Percentiles rank a stretch among this genome's conserved stretches.
Conservation (phyloP, 2,113 vertebrate genomes). For the Antennarius striatus region DNA sequence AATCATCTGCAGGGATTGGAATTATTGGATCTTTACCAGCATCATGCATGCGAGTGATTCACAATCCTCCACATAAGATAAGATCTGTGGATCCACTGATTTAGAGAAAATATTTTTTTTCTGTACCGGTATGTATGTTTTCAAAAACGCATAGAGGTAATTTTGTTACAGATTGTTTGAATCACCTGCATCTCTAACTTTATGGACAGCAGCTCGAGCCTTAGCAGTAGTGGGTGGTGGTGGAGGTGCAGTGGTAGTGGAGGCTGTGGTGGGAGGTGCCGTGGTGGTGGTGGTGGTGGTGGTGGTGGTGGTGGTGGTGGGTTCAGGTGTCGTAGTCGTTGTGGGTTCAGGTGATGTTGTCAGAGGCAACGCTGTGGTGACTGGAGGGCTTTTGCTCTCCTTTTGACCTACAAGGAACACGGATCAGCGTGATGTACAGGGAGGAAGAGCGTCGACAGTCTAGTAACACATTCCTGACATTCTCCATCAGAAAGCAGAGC, state of each 20-base stretch:
- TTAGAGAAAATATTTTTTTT: slow-evolving; percentile 11
- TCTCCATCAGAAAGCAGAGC: slow-evolving; percentile 34
- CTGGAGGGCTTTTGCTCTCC: slow-evolving; percentile 53
- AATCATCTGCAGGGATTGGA: slow-evolving; percentile 33
- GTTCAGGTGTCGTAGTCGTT: slow-evolving; percentile 52
- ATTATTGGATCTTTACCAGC: slow-evolving; percentile 19
- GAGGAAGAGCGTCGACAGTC: slow-evolving; percentile 53
- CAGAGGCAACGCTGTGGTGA: slow-evolving; percentile 53
- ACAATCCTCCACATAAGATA: slow-evolving; percentile 30
- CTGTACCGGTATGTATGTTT: slow-evolving; percentile 12
- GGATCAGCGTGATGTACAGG: slow-evolving; percentile 24
- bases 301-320: slow-evolving; percentile 66
- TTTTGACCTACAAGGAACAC: slow-evolving; percentile 70
- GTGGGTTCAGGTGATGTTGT: slow-evolving; percentile 66
- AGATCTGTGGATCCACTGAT: slow-evolving; percentile 31
- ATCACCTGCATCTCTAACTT: slow-evolving; percentile 85
- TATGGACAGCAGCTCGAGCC: slow-evolving; percentile 73
- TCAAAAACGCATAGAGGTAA: not conserved
- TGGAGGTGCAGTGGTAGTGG: slow-evolving; percentile 36
- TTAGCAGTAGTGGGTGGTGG: slow-evolving; percentile 71
- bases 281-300: slow-evolving; percentile 67
- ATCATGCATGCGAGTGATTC: slow-evolving; percentile 27
- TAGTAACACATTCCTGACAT: slow-evolving; percentile 68
- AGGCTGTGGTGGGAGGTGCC: slow-evolving; percentile 18
- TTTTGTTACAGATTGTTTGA: not conserved